phyloP scores from a whole-genome alignment of 2,888 invertebrate genomes.

The Limnephilus lunatus region DNA sequence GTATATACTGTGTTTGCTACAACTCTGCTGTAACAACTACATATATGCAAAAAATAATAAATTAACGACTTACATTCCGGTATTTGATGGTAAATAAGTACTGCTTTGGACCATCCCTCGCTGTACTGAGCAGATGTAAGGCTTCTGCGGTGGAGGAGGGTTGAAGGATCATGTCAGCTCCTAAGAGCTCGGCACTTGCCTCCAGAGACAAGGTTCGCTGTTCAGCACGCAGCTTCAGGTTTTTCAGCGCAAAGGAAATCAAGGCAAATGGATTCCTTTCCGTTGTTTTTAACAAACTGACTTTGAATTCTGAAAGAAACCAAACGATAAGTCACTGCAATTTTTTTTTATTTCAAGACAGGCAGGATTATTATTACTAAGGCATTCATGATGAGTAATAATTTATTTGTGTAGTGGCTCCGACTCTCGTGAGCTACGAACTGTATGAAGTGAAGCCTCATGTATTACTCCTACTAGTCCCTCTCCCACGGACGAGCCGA shows the following conservation, averaged over 20 bases:
- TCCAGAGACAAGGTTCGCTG: slow-evolving; percentile 82
- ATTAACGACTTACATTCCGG: slow-evolving; percentile 79
- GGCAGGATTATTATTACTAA: not conserved
- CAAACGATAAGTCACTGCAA: not conserved
- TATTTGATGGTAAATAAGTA: slow-evolving; percentile 86
- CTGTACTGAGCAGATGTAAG: slow-evolving; percentile 81
- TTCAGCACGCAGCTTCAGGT: slow-evolving; percentile 84
- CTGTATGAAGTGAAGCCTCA: not conserved
- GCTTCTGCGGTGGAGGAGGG: slow-evolving; percentile 73
- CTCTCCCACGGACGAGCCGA: no score
- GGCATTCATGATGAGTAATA: not conserved
- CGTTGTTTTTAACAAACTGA: slow-evolving; percentile 26
- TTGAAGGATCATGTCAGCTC: slow-evolving; percentile 84
- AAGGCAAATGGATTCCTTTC: slow-evolving; percentile 12
- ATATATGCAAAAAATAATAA: not conserved
- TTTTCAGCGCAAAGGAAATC: slow-evolving; percentile 81
- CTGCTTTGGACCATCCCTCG: slow-evolving; percentile 72
- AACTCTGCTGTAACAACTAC: not conserved
- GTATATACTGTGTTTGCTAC: no score
- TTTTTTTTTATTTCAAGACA: not conserved
- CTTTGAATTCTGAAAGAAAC: slow-evolving; percentile 56
- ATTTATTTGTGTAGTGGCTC: not conserved
- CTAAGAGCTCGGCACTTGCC: slow-evolving; percentile 80
- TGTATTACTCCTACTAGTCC: not conserved
- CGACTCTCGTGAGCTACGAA: not conserved